Base-by-base conservation (phyloP, 2,797 vertebrate species). In the Pelodytes ibericus region DNA sequence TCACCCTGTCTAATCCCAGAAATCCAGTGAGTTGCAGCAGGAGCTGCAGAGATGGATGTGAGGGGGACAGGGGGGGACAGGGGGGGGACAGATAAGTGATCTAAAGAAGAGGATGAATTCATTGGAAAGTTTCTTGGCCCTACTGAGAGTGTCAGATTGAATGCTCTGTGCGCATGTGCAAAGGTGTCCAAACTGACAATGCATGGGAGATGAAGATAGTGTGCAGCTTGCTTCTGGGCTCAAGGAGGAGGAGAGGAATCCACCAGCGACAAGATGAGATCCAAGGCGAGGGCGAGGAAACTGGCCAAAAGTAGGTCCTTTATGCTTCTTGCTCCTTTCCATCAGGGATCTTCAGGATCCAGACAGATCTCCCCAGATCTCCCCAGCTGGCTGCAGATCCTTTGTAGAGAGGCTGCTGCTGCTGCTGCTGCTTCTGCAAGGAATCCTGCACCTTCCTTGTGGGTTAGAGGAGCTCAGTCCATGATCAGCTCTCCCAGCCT, bases 121-220 rank as follows among this genome's bases (percentile, higher is more conserved):
- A 95, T 95, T 94, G 95, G 94, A 96, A 98, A 97, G 94, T 97
- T 98, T 97, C 97, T 97, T 97, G 95, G 96, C 95, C 95, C 93
- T 90, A 93, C 94, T 92, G 95, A 94, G 95, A 96, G 96, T 98
- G 96, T 98, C 96, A 97, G 96, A 97, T 98, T 96, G 96, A 97
- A 96, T 89, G 95, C 95, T 95, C 93, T 98, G 94, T 97, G 96
- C 96, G 96, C 96, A 98, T 98, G 96, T 98, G 96, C 96, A 94
- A 96, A 98, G 96, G 96, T 98, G 96, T 98, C 96, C 95, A 92
- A 96, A 98, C 95, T 98, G 96, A 98, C 96, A 98, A 98, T 98
- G 95, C 96, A 96, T 88, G 93, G 95, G 96, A 95, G 96, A 98
- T 97, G 96, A 97, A 96, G 96, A 96, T 95, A 96, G 96, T 95